Evolutionary conservation across 92 coral and sea anemone species (phyloP), one percentile per base, ranked within the genome.

Genomic region (Ricordea florida): DNA sequence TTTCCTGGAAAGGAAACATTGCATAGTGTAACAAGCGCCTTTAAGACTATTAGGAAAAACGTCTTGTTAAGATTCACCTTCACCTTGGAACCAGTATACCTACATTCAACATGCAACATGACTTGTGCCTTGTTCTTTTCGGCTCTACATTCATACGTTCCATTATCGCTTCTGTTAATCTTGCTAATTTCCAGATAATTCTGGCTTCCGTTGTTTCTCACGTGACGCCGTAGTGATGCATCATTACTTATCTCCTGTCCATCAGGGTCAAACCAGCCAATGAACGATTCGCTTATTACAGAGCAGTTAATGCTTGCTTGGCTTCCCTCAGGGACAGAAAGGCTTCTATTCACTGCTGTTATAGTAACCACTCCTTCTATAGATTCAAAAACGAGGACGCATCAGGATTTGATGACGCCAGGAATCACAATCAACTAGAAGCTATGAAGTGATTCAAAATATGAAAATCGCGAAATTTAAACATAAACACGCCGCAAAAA

Each of bases 141-240:
- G 31, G 85, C 87, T 44, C 74, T 46, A 60, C 94, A 89, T 57
- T 80, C 85, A 42, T 89, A 89, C 2, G 14, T 66, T 13, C 94
- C 94, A 5, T 18, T 23, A 66, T 89, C 94, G 1, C 87, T 53
- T 52, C 51, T 74, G 57, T 76, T 70, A 27, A 71, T 88, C 13
- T 26, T 62, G 15, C 5, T 64, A 4, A 89, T 85, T 22, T 74
- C 78, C 55, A 89, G 58, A 48, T 74, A 73, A 4, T 53, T 72
- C 27, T 59, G 17, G 34, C 29, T 59, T 32, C 88, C 85, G 10
- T 57, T 36, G 16, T 57, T 56, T 31, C 43, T 35, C 16, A 85
- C 91, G 34, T 89, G 78, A 20, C 68, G 28, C 56, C 94, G 73
- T 2, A 57, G 49, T 27, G 91, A 74, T n/a, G 71, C 25, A 38